A percentile compares a stretch with the other conserved stretches of the same genome.
Conservation (phyloP, 2,888 invertebrate genomes). For the Nephrotoma appendiculata region DNA sequence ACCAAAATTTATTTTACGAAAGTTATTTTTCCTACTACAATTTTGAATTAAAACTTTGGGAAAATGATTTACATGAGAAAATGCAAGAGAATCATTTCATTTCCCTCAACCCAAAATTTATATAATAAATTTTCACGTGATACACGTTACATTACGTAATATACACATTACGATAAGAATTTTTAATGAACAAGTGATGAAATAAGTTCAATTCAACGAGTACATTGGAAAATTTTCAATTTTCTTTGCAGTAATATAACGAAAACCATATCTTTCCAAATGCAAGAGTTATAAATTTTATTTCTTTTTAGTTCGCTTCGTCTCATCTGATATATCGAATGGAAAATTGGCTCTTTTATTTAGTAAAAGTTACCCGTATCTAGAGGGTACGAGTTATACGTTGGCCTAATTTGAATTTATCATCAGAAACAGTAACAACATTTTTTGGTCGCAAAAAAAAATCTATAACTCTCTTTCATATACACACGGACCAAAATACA, state of each 20-base stretch:
- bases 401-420: not conserved
- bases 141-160: not conserved
- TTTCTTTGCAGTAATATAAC: not conserved
- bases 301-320: no score
- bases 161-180: not conserved
- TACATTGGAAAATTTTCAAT: not conserved
- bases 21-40: not conserved
- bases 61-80: not conserved
- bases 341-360: not conserved
- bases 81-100: not conserved
- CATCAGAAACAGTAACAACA: not conserved
- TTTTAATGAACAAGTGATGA: not conserved
- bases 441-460: not conserved
- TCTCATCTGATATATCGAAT: not conserved
- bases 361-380: not conserved
- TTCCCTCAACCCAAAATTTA: not conserved
- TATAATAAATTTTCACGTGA: not conserved
- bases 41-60: not conserved
- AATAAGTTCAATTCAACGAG: not conserved
- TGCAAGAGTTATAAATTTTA: no score
- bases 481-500: not conserved
- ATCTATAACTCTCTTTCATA: not conserved
- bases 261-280: no score
- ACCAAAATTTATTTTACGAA: not conserved
- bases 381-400: not conserved